Percentiles rank a stretch among this genome's conserved stretches.
Evolutionary conservation across 2,888 invertebrate species (phyloP).

Genomic region (Trissolcus japonicus): DNA sequence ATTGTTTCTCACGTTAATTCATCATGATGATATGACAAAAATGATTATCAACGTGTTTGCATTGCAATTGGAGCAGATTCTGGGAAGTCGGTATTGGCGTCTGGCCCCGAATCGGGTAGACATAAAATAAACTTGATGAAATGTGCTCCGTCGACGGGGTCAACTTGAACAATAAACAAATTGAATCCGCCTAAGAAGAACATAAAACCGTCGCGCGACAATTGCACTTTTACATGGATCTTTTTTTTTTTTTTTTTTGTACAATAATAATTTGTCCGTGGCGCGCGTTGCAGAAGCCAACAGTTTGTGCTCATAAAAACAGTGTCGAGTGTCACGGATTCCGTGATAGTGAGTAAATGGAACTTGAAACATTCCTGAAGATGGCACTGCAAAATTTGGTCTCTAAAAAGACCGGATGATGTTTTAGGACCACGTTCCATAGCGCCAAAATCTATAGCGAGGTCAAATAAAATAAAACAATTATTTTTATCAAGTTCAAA

Average conservation of each 20-base stretch:
- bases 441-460: too few relatives aligned
- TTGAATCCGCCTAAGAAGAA: slow-evolving; percentile 34
- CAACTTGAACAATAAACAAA: slow-evolving; percentile 51
- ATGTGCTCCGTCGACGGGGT: slow-evolving; percentile 48
- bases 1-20: slow-evolving; percentile 21
- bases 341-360: neutral
- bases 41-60: slow-evolving; percentile 56
- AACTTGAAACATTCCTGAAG: too few relatives aligned
- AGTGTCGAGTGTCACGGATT: slow-evolving; percentile 8
- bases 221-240: slow-evolving; percentile 43
- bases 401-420: too few relatives aligned
- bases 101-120: slow-evolving; percentile 68
- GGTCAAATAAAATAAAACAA: too few relatives aligned
- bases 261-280: slow-evolving; percentile 19
- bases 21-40: slow-evolving; percentile 16
- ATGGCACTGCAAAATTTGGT: too few relatives aligned
- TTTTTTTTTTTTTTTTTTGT: neutral
- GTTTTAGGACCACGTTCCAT: too few relatives aligned
- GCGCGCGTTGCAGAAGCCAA: slow-evolving; percentile 24
- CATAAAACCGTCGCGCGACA: slow-evolving; percentile 27
- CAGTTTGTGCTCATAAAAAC: slow-evolving; percentile 15
- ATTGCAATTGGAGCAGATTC: slow-evolving; percentile 71
- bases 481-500: too few relatives aligned
- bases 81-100: slow-evolving; percentile 68
- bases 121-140: slow-evolving; percentile 62